Evolutionary conservation across 2,888 invertebrate genomes (phyloP), one percentile per base, ranked within the genome.

Genomic region (Tachina grossa): DNA sequence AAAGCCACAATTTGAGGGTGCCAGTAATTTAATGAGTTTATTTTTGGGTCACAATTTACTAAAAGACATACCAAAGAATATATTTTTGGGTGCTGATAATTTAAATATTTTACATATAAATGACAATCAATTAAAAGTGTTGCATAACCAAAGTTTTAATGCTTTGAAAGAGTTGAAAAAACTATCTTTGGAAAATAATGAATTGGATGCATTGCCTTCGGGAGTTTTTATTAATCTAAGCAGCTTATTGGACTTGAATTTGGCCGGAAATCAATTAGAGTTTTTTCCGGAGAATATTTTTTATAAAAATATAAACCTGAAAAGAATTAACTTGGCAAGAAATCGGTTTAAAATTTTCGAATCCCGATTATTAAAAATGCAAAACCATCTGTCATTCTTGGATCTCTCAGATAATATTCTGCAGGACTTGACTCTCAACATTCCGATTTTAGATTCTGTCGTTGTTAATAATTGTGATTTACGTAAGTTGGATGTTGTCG

Each of bases 1-100:
- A 88, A 90, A 90, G 59, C 92, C 92, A 4, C 92, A 92, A 69
- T 92, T 92, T 68, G 92, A 92, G 80, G 92, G 92, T 5, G 92
- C 92, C 81, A 92, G 92, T 88, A 92, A 92, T 85, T 78, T 92
- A 88, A 91, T 92, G 90, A 89, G 89, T 43, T 83, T 92, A 19
- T 90, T 89, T 71, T 69, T 92, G 84, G 90, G 90, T 1, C 88
- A 90, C 79, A 92, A 92, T 88, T 89, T 89, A 1, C 71, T 92
- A 19, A 88, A 86, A 63, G 92, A 92, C 68, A 91, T 92, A 75
- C 92, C 92, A 14, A 91, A 90, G 83, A 92, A 92, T 51, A 92
- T 92, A 51, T 92, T 92, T 65, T 84, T 92, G 9, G 92, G 92
- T 8, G 92, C 92, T 0, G 92, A 92, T 53, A 92, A 92, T 82